Percentiles rank a stretch among this genome's conserved stretches.
Conservation (phyloP, 2,888 invertebrate species). For the Deladenus siricidicola region DNA sequence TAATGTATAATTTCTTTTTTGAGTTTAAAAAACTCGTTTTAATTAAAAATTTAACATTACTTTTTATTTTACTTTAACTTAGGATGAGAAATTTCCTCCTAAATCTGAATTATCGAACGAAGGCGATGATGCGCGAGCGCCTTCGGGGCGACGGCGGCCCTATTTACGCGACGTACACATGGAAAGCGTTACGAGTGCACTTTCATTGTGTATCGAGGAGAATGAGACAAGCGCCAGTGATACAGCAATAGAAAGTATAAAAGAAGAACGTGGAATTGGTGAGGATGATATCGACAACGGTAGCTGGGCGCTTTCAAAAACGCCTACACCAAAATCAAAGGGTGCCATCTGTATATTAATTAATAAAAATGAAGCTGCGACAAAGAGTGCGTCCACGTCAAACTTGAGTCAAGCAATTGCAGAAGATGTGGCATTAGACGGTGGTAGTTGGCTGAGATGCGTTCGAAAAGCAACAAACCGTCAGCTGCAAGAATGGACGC, state of each 20-base stretch:
- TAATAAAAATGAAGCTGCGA: not conserved
- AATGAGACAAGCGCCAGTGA: not conserved
- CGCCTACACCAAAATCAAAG: too few species aligned
- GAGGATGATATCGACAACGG: not conserved
- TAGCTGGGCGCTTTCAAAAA: too few species aligned
- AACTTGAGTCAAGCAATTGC: not conserved
- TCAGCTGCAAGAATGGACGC: conserved; percentile 24
- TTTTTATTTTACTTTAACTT: too few species aligned
- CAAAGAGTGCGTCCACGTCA: not conserved
- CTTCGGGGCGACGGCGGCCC: not conserved
- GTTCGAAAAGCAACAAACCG: conserved; percentile 7
- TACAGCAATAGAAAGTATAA: conserved; percentile 1
- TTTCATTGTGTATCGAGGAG: not conserved
- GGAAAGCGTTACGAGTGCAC: not conserved
- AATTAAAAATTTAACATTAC: too few species aligned
- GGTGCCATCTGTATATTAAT: too few species aligned
- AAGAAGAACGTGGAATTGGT: not conserved
- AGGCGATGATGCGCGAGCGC: not conserved
- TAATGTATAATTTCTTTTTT: too few species aligned
- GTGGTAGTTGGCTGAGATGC: not conserved
- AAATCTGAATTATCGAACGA: too few species aligned
- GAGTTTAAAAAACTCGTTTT: too few species aligned
- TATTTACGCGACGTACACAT: conserved; percentile 5
- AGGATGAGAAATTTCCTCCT: too few species aligned
- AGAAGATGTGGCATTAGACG: not conserved